Evolutionary conservation across 2,797 vertebrate species (phyloP).

Genomic region (Gila robusta): DNA sequence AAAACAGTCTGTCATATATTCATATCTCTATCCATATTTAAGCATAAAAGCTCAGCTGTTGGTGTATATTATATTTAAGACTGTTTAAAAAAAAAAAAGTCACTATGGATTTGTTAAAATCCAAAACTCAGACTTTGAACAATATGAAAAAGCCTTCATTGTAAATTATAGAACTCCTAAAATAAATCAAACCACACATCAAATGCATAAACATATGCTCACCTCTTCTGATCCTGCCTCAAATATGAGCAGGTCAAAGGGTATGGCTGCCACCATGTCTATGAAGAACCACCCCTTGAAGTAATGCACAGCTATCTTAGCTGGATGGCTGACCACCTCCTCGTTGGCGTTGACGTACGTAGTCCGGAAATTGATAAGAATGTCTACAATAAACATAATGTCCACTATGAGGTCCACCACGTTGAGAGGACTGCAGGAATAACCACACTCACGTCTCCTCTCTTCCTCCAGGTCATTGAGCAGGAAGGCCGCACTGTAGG

Average conservation of each 20-base stretch:
- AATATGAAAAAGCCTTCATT: neutral
- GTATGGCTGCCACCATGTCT: slow-evolving; percentile 99
- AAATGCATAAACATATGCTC: slow-evolving; percentile 65
- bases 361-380: slow-evolving; percentile 98
- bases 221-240: slow-evolving; percentile 98
- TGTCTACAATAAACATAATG: slow-evolving; percentile 99
- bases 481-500: slow-evolving; percentile 97
- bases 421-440: slow-evolving; percentile 96
- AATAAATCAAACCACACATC: neutral
- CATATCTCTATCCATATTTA: neutral
- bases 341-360: slow-evolving; percentile 97
- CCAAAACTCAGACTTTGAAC: neutral
- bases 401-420: slow-evolving; percentile 99
- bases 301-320: slow-evolving; percentile 98
- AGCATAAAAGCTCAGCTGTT: neutral
- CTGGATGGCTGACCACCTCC: slow-evolving; percentile 98
- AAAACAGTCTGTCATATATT: neutral
- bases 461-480: slow-evolving; percentile 95
- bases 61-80: neutral
- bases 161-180: slow-evolving; percentile 13
- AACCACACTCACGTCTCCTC: slow-evolving; percentile 91
- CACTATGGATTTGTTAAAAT: neutral
- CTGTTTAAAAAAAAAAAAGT: neutral
- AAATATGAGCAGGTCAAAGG: slow-evolving; percentile 98
- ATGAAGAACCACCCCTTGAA: slow-evolving; percentile 99